Evolutionary conservation across 1,140 invertebrate genomes (phyloP), one percentile per base, ranked within the genome.

Genomic region (Trichogramma pretiosum): DNA sequence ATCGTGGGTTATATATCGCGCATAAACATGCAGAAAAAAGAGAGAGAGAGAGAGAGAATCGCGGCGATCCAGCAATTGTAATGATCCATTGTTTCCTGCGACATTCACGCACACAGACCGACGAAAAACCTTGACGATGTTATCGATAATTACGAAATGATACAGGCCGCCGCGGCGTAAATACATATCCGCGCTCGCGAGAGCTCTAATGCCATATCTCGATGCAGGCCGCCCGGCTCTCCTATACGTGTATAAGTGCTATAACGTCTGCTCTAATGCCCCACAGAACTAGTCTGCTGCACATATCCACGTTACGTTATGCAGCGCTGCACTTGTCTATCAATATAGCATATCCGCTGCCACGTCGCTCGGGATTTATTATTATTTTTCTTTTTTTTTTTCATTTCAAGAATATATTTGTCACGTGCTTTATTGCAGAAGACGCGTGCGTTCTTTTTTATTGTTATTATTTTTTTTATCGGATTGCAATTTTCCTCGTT

Each of bases 91-190:
- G 67, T 70, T 70, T 70, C 65, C 67, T 65, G 63, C 59, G 63
- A n/a, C n/a, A n/a, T n/a, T n/a, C n/a, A n/a, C n/a, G n/a, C n/a
- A n/a, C n/a, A n/a, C n/a, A n/a, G n/a, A n/a, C n/a, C n/a, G n/a
- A n/a, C n/a, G n/a, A 67, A 70, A 67, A 69, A 53, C 67, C 69
- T 70, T 68, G 69, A 68, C 64, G 67, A 70, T 72, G 64, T 68
- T 70, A 72, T 70, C 65, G 67, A 72, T 70, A 72, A 70, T 72
- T 70, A 66, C 67, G 60, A 67, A 72, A 70, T 70, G 64, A 72
- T 70, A 72, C 61, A 64, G 63, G 61, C 67, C n/a, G n/a, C n/a
- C n/a, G n/a, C n/a, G 69, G 65, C 63, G 63, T 65, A 68, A 69
- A 64, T 67, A 68, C 49, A 46, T 51, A 37, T 46, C 49, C 40